Conservation (phyloP, 2,113 vertebrate species). For the Alaudala cheleensis region DNA sequence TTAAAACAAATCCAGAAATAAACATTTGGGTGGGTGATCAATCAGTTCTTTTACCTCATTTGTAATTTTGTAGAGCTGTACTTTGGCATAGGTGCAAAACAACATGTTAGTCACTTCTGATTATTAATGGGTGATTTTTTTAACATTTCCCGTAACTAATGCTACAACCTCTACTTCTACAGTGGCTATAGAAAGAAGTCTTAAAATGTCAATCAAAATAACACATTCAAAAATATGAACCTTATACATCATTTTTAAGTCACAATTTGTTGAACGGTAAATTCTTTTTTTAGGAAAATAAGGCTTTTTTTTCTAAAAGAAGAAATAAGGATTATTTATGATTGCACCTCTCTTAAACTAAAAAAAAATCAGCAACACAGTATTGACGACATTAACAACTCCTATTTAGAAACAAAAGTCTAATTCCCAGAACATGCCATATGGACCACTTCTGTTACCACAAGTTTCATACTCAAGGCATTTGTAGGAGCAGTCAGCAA, state of each 20-base stretch:
- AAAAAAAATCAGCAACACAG: not conserved
- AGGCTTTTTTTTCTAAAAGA: not conserved
- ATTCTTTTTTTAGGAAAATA: not conserved
- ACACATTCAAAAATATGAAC: not conserved
- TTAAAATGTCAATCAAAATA: slow-evolving; percentile 12
- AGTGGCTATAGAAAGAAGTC: not conserved
- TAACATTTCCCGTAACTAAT: not conserved
- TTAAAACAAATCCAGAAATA: slow-evolving; percentile 19
- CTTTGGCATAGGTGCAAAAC: not conserved
- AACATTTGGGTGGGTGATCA: not conserved
- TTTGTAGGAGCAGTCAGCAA: not conserved
- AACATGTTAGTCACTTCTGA: not conserved
- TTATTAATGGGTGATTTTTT: not conserved
- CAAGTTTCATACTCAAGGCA: not conserved
- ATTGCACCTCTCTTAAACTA: not conserved
- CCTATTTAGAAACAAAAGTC: slow-evolving; percentile 28
- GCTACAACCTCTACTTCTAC: not conserved
- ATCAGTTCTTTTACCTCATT: not conserved
- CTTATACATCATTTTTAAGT: not conserved
- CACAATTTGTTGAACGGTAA: not conserved
- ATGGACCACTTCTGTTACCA: slow-evolving; percentile 7
- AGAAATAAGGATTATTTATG: not conserved
- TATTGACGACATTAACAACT: not conserved
- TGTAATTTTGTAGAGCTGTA: not conserved
- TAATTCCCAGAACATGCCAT: slow-evolving; percentile 1